These are phyloP conservation scores for Rattus norvegicus DNA, from an alignment of 2,113 vertebrate genomes.

Conservation along the genomic window DNA sequence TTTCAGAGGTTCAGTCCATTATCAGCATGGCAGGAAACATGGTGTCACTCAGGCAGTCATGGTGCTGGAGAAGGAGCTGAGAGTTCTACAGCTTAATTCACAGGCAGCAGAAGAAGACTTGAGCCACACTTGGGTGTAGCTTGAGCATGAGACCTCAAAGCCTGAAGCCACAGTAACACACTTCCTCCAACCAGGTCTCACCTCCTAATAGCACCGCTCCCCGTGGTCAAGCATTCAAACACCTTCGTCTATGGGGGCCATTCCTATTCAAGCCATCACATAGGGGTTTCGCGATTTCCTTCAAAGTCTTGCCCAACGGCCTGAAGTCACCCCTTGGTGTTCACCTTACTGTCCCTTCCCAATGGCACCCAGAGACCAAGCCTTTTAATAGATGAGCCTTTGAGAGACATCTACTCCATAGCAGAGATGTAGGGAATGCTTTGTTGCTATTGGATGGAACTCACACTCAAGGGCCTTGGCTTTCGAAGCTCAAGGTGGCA, in stretches of 20 bases:
- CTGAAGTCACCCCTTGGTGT: not conserved
- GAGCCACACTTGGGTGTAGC: not conserved
- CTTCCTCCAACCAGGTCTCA: not conserved
- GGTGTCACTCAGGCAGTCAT: not conserved
- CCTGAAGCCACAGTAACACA: not conserved
- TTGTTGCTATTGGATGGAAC: not conserved
- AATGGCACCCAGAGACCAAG: not conserved
- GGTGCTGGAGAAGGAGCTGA: not conserved
- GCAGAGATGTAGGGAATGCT: too few species aligned
- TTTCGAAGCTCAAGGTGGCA: not conserved
- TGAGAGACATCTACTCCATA: not conserved
- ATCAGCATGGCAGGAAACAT: not conserved
- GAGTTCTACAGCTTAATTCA: not conserved
- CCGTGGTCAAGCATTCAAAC: not conserved
- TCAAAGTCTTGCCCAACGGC: not conserved
- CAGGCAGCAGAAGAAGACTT: not conserved
- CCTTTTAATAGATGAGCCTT: not conserved
- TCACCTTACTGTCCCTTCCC: not conserved
- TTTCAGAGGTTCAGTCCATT: not conserved
- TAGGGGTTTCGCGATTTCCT: not conserved
- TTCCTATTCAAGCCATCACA: not conserved
- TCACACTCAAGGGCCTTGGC: constrained; percentile 43
- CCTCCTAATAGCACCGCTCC: not conserved
- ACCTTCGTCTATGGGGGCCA: not conserved
- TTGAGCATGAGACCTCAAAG: not conserved